Conservation (phyloP, 2,888 invertebrate species). For the Camponotus fellah region DNA sequence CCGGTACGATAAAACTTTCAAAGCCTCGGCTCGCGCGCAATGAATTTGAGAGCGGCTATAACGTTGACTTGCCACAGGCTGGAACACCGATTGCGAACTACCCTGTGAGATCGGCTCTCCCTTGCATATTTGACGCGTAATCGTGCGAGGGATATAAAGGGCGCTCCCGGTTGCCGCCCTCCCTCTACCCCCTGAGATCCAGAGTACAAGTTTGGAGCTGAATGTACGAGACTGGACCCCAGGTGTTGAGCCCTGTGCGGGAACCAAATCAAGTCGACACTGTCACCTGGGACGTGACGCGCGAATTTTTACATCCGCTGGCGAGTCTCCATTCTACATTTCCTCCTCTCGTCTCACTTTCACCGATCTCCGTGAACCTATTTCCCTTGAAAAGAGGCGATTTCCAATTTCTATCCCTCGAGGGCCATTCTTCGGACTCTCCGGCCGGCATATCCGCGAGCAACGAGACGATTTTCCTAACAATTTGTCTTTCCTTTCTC, state of each 20-base stretch:
- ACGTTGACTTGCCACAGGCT: slow-evolving; percentile 25
- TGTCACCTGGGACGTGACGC: slow-evolving; percentile 86
- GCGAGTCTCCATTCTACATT: slow-evolving; percentile 67
- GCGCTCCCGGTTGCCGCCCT: background rate
- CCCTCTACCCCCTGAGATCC: slow-evolving; percentile 42
- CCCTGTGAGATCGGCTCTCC: background rate
- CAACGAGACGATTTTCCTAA: slow-evolving; percentile 62
- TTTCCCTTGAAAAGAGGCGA: background rate
- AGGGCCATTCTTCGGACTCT: slow-evolving; percentile 38
- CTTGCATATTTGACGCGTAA: slow-evolving; percentile 37
- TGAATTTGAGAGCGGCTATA: slow-evolving; percentile 22
- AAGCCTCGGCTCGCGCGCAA: background rate
- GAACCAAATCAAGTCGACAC: slow-evolving; percentile 86
- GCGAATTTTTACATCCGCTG: slow-evolving; percentile 79
- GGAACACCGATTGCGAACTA: background rate
- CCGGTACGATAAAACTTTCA: slow-evolving; percentile 29
- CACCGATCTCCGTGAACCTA: background rate
- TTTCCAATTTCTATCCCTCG: slow-evolving; percentile 31
- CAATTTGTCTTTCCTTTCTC: slow-evolving; percentile 55
- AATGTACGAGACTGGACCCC: slow-evolving; percentile 86
- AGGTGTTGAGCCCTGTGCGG: slow-evolving; percentile 87
- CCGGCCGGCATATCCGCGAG: slow-evolving; percentile 21
- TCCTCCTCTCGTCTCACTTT: background rate
- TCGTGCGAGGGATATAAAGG: background rate
- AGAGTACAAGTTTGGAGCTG: slow-evolving; percentile 79